These are phyloP conservation scores for Leptoclinus maculatus DNA, from an alignment of 2,797 vertebrate genomes.

Conservation along the genomic window DNA sequence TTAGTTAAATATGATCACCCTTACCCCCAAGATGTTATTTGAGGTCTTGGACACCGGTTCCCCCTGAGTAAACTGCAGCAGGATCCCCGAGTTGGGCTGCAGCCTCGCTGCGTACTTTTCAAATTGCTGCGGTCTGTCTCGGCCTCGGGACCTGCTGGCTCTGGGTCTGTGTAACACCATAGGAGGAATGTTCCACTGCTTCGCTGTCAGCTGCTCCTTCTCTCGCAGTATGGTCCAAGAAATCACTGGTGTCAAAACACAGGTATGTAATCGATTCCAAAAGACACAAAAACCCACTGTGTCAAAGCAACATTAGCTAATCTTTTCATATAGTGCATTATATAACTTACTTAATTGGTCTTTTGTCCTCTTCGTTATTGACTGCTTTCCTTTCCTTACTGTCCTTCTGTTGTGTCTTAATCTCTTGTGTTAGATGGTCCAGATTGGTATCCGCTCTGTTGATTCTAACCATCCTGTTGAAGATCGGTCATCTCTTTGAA, in stretches of 20 bases:
- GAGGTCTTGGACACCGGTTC: background rate
- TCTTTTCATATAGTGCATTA: background rate
- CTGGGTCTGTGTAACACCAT: slow-evolving; percentile 90
- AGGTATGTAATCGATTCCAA: slow-evolving; percentile 57
- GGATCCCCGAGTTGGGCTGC: background rate
- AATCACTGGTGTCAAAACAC: slow-evolving; percentile 81
- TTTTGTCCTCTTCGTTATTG: background rate
- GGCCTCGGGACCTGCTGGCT: slow-evolving; percentile 89
- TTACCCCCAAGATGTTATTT: background rate
- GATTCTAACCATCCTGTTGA: slow-evolving; percentile 88
- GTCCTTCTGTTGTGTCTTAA: slow-evolving; percentile 5
- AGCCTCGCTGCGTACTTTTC: background rate
- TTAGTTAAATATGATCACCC: background rate
- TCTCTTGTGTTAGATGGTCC: slow-evolving; percentile 80
- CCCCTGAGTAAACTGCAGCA: background rate
- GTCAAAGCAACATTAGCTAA: background rate
- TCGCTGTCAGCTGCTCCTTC: slow-evolving; percentile 90
- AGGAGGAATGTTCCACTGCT: slow-evolving; percentile 90
- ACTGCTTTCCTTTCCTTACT: background rate
- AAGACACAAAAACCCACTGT: background rate
- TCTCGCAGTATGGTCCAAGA: slow-evolving; percentile 92
- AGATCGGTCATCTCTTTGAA: slow-evolving; percentile 88
- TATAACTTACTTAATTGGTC: background rate
- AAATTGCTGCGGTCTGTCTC: slow-evolving; percentile 5
- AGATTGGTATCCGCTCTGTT: slow-evolving; percentile 85